Percentiles rank a stretch among this genome's conserved stretches.
These are phyloP conservation scores for Gallinago nigripennis DNA, from an alignment of 2,797 vertebrate genomes.

Conservation along the genomic window DNA sequence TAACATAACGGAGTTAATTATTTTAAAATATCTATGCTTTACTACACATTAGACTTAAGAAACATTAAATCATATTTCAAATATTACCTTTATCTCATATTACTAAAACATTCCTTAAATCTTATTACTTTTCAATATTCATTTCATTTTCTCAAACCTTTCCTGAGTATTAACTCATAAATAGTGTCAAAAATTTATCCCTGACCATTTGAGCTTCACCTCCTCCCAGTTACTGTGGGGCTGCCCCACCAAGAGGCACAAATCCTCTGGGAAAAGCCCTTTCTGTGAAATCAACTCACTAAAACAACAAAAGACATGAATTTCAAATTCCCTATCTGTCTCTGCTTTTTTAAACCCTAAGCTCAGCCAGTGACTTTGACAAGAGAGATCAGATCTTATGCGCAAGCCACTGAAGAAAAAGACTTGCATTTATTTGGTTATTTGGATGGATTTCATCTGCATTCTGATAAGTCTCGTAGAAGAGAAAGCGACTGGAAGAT, in stretches of 20 bases:
- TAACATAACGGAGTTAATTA: not conserved
- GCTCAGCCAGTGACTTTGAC: not conserved
- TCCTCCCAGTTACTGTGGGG: not conserved
- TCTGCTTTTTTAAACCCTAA: not conserved
- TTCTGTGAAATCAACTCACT: not conserved
- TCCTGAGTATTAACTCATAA: not conserved
- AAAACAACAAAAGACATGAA: not conserved
- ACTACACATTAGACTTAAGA: not conserved
- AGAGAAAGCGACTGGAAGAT: not conserved
- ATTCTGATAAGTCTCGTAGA: not conserved
- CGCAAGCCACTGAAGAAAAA: not conserved
- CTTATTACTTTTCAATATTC: not conserved
- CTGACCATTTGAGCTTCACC: not conserved
- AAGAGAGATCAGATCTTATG: not conserved
- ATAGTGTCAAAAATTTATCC: not conserved
- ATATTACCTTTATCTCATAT: not conserved
- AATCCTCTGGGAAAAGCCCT: not conserved
- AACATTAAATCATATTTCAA: not conserved
- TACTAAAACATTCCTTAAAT: not conserved
- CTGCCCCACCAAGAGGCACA: not conserved
- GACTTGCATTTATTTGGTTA: not conserved
- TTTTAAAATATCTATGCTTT: not conserved
- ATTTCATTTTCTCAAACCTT: not conserved
- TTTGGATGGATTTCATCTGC: not conserved
- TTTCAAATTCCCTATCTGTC: not conserved